Evolutionary conservation across 2,888 invertebrate genomes (phyloP).

Genomic region (Boloria euphrosyne): DNA sequence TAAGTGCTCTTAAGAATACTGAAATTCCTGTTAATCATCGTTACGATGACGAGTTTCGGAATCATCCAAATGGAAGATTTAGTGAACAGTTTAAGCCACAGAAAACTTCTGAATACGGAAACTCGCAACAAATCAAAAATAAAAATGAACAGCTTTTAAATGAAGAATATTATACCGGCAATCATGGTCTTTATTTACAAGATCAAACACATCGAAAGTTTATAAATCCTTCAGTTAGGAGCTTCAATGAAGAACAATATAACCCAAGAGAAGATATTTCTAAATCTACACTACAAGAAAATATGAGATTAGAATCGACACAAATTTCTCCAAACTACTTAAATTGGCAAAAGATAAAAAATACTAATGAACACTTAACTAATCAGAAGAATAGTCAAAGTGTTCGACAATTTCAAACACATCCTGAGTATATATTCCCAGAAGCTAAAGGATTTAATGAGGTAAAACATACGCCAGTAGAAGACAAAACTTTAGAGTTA

Average conservation of each 20-base stretch:
- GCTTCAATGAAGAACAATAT: not conserved
- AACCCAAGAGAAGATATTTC: not conserved
- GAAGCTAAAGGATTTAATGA: not conserved
- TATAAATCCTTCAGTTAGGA: slow-evolving; percentile 2
- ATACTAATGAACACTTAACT: not conserved
- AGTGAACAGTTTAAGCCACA: not conserved
- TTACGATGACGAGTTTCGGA: not conserved
- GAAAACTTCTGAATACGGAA: slow-evolving; percentile 3
- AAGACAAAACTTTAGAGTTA: slow-evolving; percentile 20
- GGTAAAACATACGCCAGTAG: not conserved
- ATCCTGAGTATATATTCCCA: not conserved
- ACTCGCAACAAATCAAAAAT: not conserved
- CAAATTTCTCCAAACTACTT: slow-evolving; percentile 3
- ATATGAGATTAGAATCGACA: slow-evolving; percentile 1
- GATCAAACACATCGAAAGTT: not conserved
- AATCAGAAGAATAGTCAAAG: not conserved
- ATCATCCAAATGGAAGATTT: not conserved
- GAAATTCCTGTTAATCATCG: not conserved
- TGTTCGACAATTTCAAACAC: not conserved
- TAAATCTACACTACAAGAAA: not conserved
- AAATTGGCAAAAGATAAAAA: not conserved
- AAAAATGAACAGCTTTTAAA: slow-evolving; percentile 1
- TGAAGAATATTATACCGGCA: not conserved
- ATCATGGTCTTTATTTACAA: not conserved
- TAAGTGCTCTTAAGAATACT: not conserved